Percentiles rank a stretch among this genome's conserved stretches.
These are phyloP conservation scores for Carassius gibelio DNA, from an alignment of 2,113 vertebrate species.

Conservation along the genomic window DNA sequence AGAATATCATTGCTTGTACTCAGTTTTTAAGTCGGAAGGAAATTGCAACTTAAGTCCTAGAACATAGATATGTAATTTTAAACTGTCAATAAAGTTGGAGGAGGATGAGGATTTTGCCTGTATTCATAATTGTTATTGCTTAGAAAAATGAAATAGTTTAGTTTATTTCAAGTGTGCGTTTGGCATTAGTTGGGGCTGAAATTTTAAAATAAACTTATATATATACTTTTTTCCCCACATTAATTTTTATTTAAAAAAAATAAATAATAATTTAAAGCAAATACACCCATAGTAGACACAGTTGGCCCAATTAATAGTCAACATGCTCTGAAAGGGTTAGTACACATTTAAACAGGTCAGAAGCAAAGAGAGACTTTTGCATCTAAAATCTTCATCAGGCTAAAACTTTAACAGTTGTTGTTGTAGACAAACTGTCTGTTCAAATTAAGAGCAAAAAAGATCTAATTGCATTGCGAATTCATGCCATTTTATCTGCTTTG, in stretches of 20 bases:
- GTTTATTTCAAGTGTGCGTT: background rate
- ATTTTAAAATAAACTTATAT: background rate
- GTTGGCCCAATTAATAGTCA: background rate
- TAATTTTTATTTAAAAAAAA: too few species aligned
- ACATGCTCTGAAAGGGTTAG: background rate
- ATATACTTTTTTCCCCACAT: too few species aligned
- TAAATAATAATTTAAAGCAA: too few species aligned
- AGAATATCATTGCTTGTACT: conserved; percentile 99
- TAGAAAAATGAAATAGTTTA: background rate
- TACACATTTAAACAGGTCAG: too few species aligned
- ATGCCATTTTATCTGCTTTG: too few species aligned
- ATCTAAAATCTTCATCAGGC: too few species aligned
- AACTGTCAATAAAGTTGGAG: conserved; percentile 99
- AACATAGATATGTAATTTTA: conserved; percentile 99
- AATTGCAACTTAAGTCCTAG: conserved; percentile 98
- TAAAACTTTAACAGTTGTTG: too few species aligned
- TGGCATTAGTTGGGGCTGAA: background rate
- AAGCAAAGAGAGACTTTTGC: too few species aligned
- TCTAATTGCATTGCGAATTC: too few species aligned
- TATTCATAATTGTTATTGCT: background rate
- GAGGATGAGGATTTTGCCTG: conserved; percentile 86
- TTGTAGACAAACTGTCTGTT: too few species aligned
- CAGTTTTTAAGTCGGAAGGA: conserved; percentile 99
- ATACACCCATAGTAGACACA: background rate
- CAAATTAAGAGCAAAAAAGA: too few species aligned